Percentiles rank a stretch among this genome's conserved stretches.
These are phyloP conservation scores for honey bee (Apis mellifera) DNA, from an alignment of 1,140 invertebrate genomes.

Conservation along the genomic window DNA sequence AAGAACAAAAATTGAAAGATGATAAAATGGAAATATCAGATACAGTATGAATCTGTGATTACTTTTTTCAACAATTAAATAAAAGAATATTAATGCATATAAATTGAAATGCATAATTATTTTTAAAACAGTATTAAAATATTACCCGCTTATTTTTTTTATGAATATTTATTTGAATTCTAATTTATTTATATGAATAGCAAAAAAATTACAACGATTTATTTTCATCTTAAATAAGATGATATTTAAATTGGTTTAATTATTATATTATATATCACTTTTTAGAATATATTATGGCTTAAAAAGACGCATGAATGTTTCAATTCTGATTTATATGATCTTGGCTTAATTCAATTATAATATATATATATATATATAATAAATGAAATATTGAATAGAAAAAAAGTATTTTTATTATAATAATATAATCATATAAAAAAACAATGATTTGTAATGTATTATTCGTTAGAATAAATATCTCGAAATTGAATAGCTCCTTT, in stretches of 20 bases:
- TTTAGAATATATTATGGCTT: too few species aligned
- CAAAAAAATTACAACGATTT: neutral
- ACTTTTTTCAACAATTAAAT: neutral
- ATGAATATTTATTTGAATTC: neutral
- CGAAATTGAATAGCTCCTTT: too few species aligned
- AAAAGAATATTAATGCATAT: neutral
- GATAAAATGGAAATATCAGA: neutral
- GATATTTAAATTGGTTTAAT: neutral
- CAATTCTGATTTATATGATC: too few species aligned
- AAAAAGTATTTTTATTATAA: too few species aligned
- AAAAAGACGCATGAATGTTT: too few species aligned
- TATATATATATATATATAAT: too few species aligned
- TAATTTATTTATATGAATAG: neutral
- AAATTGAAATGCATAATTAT: neutral
- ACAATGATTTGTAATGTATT: neutral
- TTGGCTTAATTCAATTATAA: too few species aligned
- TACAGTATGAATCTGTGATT: slow-evolving; percentile 9
- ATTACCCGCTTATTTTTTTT: neutral
- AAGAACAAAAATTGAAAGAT: neutral
- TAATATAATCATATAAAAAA: too few species aligned
- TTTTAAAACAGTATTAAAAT: neutral
- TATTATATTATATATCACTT: too few species aligned
- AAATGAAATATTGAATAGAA: too few species aligned
- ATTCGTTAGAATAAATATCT: too few species aligned
- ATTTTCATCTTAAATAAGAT: neutral